Evolutionary conservation across 2,113 vertebrate genomes (phyloP), one percentile per base, ranked within the genome.

Genomic region (Paramisgurnus dabryanus): DNA sequence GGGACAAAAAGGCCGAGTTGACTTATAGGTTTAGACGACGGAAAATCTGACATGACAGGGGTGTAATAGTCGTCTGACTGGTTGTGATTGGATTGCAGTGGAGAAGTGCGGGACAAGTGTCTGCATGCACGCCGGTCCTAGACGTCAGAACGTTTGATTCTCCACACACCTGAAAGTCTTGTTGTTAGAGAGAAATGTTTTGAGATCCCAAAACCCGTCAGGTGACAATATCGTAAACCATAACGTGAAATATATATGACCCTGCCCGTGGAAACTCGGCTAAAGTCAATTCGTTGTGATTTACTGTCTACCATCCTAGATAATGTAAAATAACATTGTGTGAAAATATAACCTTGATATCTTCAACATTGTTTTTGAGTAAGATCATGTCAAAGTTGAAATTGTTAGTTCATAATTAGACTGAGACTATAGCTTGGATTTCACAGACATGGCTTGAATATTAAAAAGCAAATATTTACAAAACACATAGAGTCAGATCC

Each of bases 61-160:
- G 49, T 76, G 67, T 68, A 63, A 68, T 40, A 85, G 80, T 82
- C 57, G 83, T 68, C 71, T 12, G 69, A 85, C 83, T 82, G 80
- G 83, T 85, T 69, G 39, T 22, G 80, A 80, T 67, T 53, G 58
- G 45, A 66, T 53, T 76, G 61, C 34, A 61, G 57, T 0, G 41
- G 55, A 58, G 73, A 12, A 66, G 74, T 61, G 60, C 41, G 47
- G 34, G 22, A 66, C 66, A 67, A 83, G 67, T 78, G 79, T 69
- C 78, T 75, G 13, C 83, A 81, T 75, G 77, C 69, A 34, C 68
- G 8, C 58, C 5, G 27, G 34, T 74, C 45, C 41, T 34, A 27
- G 27, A 15, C 67, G 41, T 65, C 39, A 4, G 11, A 7, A 18
- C 17, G 47, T 13, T 5, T 79, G 58, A 11, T 34, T 55, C 40